Conservation (phyloP, 2,888 invertebrate genomes). For the Coleophora deauratella region DNA sequence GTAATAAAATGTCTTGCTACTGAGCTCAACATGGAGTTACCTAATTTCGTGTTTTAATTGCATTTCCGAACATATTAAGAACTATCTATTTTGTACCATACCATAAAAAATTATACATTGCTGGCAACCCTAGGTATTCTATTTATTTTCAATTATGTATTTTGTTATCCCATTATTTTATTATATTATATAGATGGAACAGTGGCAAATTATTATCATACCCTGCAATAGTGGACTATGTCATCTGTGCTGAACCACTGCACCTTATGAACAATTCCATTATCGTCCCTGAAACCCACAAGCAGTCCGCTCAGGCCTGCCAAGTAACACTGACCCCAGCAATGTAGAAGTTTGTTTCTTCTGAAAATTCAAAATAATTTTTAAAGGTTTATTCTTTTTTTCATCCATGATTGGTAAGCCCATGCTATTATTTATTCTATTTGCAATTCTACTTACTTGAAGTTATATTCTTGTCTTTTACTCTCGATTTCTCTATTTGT, state of each 20-base stretch:
- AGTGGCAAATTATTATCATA: conserved; percentile 9
- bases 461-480: conserved; percentile 23
- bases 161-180: not conserved
- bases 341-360: conserved; percentile 25
- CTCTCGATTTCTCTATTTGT: conserved; percentile 27
- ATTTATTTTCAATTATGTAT: not conserved
- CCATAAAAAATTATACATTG: not conserved
- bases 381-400: not conserved
- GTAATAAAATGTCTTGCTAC: too few relatives aligned
- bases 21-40: too few relatives aligned
- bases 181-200: not conserved
- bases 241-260: conserved; percentile 26
- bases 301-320: conserved; percentile 28
- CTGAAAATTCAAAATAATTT: conserved; percentile 18
- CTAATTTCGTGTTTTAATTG: too few relatives aligned
- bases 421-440: conserved; percentile 39
- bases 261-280: conserved; percentile 25
- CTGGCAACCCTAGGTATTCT: not conserved
- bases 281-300: conserved; percentile 29
- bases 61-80: too few relatives aligned
- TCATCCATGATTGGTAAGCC: conserved; percentile 19
- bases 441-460: too few relatives aligned
- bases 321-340: conserved; percentile 32
- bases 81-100: not conserved
- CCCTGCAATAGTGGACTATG: conserved; percentile 24